These are phyloP conservation scores for Bombus sylvicola DNA, from an alignment of 1,140 invertebrate species.

Conservation along the genomic window DNA sequence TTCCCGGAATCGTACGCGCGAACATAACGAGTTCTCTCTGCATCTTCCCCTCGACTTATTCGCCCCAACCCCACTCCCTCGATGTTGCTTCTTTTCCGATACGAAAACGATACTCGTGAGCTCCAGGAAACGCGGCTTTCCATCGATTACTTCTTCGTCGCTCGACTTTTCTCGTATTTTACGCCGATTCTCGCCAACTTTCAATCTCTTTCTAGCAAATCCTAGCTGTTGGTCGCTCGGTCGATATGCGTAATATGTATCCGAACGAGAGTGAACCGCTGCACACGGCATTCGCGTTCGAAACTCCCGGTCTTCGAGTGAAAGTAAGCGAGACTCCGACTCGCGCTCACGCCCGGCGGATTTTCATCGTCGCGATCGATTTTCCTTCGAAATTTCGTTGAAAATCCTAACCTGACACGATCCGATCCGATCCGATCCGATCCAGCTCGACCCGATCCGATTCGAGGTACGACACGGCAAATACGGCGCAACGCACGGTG, in stretches of 20 bases:
- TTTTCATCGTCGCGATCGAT: background rate
- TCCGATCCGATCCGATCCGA: background rate
- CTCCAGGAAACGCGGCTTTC: background rate
- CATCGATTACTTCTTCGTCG: too few species aligned
- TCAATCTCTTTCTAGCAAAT: background rate
- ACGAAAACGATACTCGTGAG: conserved; percentile 14
- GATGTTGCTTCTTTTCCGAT: conserved; percentile 24
- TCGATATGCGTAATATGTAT: background rate
- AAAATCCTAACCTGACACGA: background rate
- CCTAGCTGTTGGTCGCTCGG: background rate
- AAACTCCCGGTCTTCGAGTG: conserved; percentile 22
- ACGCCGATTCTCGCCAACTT: too few species aligned
- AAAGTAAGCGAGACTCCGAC: conserved; percentile 44
- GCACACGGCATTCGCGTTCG: background rate
- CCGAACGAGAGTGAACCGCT: background rate
- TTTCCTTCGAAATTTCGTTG: background rate
- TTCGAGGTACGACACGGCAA: background rate
- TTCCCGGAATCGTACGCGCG: conserved; percentile 35
- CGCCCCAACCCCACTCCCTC: background rate
- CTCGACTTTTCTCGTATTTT: too few species aligned
- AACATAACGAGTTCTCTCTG: background rate
- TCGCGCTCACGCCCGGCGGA: too few species aligned
- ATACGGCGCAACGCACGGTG: background rate
- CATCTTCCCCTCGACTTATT: background rate
- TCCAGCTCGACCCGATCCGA: background rate